Evolutionary conservation across 2,888 invertebrate genomes (phyloP).

Genomic region (Tridacna gigas): DNA sequence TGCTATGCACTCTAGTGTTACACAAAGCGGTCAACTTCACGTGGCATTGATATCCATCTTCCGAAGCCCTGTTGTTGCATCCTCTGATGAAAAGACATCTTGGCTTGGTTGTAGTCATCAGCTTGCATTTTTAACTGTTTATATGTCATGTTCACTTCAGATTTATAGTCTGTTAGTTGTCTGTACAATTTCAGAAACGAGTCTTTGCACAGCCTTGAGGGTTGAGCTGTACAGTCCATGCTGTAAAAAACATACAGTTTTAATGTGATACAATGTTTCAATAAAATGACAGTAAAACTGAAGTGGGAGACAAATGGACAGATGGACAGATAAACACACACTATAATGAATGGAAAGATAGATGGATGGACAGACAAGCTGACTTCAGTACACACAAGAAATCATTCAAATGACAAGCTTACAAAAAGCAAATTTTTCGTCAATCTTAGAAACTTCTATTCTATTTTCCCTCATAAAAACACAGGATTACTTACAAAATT

Average conservation of each 20-base stretch:
- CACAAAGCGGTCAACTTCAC: slow-evolving; percentile 81
- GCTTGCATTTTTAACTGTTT: slow-evolving; percentile 59
- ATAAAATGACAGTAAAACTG: background rate
- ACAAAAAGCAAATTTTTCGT: too few relatives aligned
- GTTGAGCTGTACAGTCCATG: slow-evolving; percentile 13
- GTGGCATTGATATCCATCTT: slow-evolving; percentile 82
- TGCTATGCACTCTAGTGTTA: too few relatives aligned
- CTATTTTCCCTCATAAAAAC: too few relatives aligned
- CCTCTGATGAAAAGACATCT: slow-evolving; percentile 74
- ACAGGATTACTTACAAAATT: too few relatives aligned
- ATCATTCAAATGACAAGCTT: too few relatives aligned
- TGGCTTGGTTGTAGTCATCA: slow-evolving; percentile 70
- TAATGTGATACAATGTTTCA: background rate
- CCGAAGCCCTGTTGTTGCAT: slow-evolving; percentile 77
- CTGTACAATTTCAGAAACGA: slow-evolving; percentile 31
- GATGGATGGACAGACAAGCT: too few relatives aligned
- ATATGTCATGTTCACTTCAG: slow-evolving; percentile 31
- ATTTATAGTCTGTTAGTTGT: background rate
- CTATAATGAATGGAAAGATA: too few relatives aligned
- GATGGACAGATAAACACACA: too few relatives aligned
- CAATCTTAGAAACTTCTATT: too few relatives aligned
- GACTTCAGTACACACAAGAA: too few relatives aligned
- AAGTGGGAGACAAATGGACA: too few relatives aligned
- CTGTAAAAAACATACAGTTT: slow-evolving; percentile 27
- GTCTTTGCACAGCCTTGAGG: slow-evolving; percentile 52